Evolutionary conservation across 2,888 invertebrate genomes (phyloP).

Genomic region (Nezara viridula): DNA sequence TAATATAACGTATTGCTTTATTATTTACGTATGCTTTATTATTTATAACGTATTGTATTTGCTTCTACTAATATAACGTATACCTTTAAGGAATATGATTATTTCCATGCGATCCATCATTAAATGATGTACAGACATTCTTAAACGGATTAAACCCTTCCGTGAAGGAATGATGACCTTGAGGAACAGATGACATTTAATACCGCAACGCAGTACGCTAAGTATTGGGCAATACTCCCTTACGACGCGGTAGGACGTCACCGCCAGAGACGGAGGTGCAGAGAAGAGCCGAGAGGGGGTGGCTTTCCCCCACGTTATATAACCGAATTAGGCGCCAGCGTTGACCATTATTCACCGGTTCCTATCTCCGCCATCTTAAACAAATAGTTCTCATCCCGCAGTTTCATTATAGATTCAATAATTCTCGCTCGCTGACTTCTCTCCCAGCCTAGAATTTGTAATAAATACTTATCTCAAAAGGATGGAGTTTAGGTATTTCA

Average conservation of each 20-base stretch:
- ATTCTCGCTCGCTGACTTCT: background rate
- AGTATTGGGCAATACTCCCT: background rate
- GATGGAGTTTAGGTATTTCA: background rate
- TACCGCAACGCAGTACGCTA: background rate
- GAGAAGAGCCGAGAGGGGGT: background rate
- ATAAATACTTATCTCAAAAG: conserved; percentile 17
- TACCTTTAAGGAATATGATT: no score
- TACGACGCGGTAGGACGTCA: background rate
- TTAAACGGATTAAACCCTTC: no score
- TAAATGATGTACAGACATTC: no score
- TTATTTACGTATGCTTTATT: no score
- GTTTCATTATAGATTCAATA: conserved; percentile 45
- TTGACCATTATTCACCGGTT: conserved; percentile 23
- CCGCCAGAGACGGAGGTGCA: background rate
- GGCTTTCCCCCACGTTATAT: conserved; percentile 18
- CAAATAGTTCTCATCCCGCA: conserved; percentile 6
- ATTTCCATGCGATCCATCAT: no score
- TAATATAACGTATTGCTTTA: no score
- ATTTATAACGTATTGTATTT: no score
- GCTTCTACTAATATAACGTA: no score
- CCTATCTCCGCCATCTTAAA: background rate
- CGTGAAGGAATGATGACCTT: background rate
- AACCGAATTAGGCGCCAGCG: conserved; percentile 15
- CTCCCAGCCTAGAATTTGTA: background rate
- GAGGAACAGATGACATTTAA: background rate